Conservation (phyloP, 2,113 vertebrate species). For the Dipodomys stephensi region DNA sequence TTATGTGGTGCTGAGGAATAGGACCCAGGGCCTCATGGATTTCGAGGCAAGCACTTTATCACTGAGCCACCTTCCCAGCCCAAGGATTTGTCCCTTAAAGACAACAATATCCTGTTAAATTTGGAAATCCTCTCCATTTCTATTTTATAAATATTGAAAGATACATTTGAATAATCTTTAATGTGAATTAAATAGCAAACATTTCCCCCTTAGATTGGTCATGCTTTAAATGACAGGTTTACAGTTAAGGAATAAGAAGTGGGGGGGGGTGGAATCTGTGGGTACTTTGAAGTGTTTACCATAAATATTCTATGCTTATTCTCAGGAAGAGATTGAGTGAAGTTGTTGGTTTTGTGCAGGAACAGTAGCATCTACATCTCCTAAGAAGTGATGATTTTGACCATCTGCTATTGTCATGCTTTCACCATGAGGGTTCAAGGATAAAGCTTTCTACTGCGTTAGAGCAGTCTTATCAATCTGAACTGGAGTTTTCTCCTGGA, state of each 20-base stretch:
- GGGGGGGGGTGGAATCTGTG: not conserved
- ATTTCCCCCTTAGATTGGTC: not conserved
- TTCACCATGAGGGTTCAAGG: not conserved
- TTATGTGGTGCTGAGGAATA: too few relatives aligned
- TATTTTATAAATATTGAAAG: not conserved
- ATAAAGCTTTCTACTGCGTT: not conserved
- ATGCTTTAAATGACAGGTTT: conserved; percentile 7
- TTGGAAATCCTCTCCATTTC: not conserved
- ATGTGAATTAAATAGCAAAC: not conserved
- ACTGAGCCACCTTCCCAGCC: too few relatives aligned
- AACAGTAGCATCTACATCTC: not conserved
- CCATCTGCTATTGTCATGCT: not conserved
- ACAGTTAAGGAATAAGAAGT: not conserved
- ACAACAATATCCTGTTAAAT: not conserved
- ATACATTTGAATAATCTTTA: not conserved
- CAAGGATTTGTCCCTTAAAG: not conserved
- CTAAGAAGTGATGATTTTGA: not conserved
- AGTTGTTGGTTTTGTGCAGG: not conserved
- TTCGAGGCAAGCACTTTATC: too few relatives aligned
- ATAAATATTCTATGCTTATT: not conserved
- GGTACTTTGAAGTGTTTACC: not conserved
- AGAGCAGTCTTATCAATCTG: not conserved
- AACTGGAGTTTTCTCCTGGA: not conserved
- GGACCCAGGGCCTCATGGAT: too few relatives aligned
- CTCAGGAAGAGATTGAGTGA: not conserved